These are phyloP conservation scores for Caenorhabditis sp. DNA, from an alignment of 2,888 invertebrate genomes.

Conservation along the genomic window DNA sequence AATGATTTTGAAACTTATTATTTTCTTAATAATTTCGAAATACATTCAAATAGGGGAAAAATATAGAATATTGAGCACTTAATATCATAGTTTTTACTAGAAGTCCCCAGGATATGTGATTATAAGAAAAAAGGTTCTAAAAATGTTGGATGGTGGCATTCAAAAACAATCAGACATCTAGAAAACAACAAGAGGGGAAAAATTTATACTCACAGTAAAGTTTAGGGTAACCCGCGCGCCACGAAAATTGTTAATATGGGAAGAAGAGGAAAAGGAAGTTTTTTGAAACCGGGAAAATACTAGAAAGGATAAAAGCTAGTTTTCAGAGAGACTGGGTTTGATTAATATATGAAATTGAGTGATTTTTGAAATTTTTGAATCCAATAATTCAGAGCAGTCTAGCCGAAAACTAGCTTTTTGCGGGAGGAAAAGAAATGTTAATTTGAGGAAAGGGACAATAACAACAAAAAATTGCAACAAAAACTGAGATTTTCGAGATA, in stretches of 20 bases:
- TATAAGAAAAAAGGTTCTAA: too few species aligned
- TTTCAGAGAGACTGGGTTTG: not conserved
- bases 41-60: too few species aligned
- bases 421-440: not conserved
- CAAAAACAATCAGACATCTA: not conserved
- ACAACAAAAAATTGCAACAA: not conserved
- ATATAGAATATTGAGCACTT: too few species aligned
- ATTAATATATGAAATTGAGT: not conserved
- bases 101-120: too few species aligned
- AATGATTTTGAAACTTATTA: too few species aligned
- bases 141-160: too few species aligned
- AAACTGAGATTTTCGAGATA: not conserved
- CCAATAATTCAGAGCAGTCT: not conserved
- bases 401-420: not conserved
- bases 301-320: not conserved
- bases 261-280: not conserved
- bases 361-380: not conserved
- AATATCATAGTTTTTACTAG: too few species aligned
- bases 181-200: not conserved
- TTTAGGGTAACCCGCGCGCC: not conserved
- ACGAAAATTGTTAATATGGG: not conserved
- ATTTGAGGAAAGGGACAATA: not conserved
- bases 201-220: not conserved
- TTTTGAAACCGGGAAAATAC: not conserved
- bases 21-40: too few species aligned